Conservation (phyloP, 2,113 vertebrate species). For the Chloropsis cyanopogon region DNA sequence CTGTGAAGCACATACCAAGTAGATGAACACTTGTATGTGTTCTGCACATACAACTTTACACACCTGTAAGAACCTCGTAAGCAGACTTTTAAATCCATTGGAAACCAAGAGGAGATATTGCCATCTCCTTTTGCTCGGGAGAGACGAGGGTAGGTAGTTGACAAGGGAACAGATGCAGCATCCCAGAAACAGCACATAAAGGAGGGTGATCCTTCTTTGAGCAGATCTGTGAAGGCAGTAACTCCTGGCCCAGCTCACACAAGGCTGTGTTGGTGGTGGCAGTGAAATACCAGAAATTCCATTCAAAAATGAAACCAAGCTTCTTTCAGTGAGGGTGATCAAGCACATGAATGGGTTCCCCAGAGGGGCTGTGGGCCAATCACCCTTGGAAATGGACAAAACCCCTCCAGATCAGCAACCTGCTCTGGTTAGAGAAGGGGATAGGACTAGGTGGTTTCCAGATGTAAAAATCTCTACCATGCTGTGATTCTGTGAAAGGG, state of each 20-base stretch:
- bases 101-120: neutral
- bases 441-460: neutral
- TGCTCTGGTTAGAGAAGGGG: neutral
- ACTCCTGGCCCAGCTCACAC: neutral
- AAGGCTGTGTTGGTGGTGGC: neutral
- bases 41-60: neutral
- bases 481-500: neutral
- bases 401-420: neutral
- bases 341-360: neutral
- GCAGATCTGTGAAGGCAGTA: neutral
- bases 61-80: rapidly evolving
- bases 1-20: neutral
- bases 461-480: neutral
- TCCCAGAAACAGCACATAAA: neutral
- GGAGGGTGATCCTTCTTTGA: neutral
- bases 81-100: neutral
- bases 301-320: neutral
- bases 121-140: neutral
- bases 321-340: neutral
- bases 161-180: neutral
- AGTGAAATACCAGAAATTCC: neutral
- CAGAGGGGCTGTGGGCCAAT: neutral
- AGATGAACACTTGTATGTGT: neutral
- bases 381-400: neutral
- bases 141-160: neutral